These are phyloP conservation scores for Bujurquina vittata DNA, from an alignment of 2,113 vertebrate genomes.

Conservation along the genomic window DNA sequence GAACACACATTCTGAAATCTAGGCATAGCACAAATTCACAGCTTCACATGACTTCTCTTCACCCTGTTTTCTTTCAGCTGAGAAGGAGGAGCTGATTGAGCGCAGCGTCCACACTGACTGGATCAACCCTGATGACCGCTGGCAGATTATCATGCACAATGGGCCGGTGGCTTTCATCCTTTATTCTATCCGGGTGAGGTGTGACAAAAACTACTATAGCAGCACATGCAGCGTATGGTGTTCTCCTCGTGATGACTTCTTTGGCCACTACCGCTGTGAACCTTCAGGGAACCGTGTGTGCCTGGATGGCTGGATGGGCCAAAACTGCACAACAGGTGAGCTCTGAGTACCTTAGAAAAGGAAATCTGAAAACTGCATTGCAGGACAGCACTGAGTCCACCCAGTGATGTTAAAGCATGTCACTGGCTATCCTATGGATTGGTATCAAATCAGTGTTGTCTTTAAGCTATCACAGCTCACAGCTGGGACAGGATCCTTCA, in stretches of 20 bases:
- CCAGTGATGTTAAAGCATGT: not conserved
- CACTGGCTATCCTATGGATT: not conserved
- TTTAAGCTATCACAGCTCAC: no score
- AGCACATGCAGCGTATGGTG: constrained; percentile 94
- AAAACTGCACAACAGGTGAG: constrained; percentile 89
- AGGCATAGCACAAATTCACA: no score
- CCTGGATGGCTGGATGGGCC: constrained; percentile 96
- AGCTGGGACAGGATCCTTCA: no score
- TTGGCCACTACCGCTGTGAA: constrained; percentile 93
- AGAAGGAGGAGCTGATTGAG: constrained; percentile 88
- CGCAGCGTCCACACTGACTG: constrained; percentile 87
- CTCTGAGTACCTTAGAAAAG: not conserved
- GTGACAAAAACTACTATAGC: constrained; percentile 93
- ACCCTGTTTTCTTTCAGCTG: constrained; percentile 44
- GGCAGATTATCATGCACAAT: constrained; percentile 86
- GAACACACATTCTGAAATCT: not conserved
- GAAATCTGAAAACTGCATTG: not conserved
- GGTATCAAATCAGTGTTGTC: no score
- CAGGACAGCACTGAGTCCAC: not conserved
- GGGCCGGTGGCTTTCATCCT: constrained; percentile 87
- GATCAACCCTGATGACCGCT: constrained; percentile 91
- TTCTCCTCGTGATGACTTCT: constrained; percentile 91
- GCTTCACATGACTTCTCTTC: not conserved
- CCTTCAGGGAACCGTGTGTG: constrained; percentile 90
- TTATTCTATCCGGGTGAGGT: constrained; percentile 89